Evolutionary conservation across 2,888 invertebrate species (phyloP).

Genomic region (Oscheius onirici): DNA sequence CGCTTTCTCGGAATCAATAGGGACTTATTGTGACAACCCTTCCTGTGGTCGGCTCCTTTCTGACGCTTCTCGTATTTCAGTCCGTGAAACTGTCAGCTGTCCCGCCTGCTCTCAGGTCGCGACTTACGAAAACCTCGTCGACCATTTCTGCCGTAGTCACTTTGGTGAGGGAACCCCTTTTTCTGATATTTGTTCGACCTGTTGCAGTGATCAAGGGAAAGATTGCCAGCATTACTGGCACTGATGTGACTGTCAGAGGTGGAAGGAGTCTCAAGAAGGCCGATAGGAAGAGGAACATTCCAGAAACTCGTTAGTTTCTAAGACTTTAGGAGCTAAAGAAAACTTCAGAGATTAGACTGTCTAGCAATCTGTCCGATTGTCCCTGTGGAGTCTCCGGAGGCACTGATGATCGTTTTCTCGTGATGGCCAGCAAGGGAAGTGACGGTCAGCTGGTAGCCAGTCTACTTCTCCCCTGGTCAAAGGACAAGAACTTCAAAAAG

Average conservation of each 20-base stretch:
- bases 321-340: neutral
- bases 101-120: slow-evolving; percentile 76
- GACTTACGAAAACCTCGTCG: slow-evolving; percentile 78
- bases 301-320: slow-evolving; percentile 41
- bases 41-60: slow-evolving; percentile 25
- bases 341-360: slow-evolving; percentile 48
- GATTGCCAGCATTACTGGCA: slow-evolving; percentile 47
- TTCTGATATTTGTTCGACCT: neutral
- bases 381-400: slow-evolving; percentile 41
- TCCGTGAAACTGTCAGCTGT: slow-evolving; percentile 70
- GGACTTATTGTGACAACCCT: slow-evolving; percentile 10
- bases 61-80: slow-evolving; percentile 49
- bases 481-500: slow-evolving; percentile 68
- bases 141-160: slow-evolving; percentile 76
- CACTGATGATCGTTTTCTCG: slow-evolving; percentile 35
- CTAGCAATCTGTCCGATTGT: slow-evolving; percentile 40
- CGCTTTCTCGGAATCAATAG: neutral
- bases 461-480: slow-evolving; percentile 69
- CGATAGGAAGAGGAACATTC: slow-evolving; percentile 54
- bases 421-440: slow-evolving; percentile 59
- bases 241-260: slow-evolving; percentile 57
- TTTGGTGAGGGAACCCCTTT: slow-evolving; percentile 73
- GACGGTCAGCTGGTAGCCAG: slow-evolving; percentile 58
- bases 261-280: slow-evolving; percentile 61
- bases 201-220: slow-evolving; percentile 64